phyloP scores from a whole-genome alignment of 37 sponge, comb jelly and placozoan species.

The Tethya wilhelma region DNA sequence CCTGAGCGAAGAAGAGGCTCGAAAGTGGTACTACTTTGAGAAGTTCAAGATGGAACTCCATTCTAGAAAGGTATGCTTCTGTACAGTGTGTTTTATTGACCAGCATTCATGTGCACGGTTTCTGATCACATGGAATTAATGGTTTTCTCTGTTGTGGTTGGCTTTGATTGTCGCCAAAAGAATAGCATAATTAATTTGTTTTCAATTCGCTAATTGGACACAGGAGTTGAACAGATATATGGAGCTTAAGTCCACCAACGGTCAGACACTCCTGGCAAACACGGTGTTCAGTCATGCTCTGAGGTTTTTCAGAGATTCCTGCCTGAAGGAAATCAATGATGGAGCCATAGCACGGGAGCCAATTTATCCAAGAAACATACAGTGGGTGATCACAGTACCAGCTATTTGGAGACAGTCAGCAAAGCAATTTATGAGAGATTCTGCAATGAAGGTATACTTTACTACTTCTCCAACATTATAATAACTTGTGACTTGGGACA shows the following conservation, averaged over 20 bases:
- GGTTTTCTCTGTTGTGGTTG: neutral
- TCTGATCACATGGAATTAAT: neutral
- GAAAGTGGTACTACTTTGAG: slow-evolving; percentile 72
- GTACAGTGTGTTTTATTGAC: neutral
- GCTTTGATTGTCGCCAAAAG: too few relatives aligned
- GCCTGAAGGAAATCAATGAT: slow-evolving; percentile 56
- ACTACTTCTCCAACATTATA: too few relatives aligned
- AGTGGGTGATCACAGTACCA: slow-evolving; percentile 88
- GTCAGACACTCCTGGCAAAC: slow-evolving; percentile 39
- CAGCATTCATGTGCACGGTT: neutral
- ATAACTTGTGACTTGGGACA: neutral
- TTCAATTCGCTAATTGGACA: too few relatives aligned
- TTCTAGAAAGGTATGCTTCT: slow-evolving; percentile 56
- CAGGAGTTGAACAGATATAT: slow-evolving; percentile 66
- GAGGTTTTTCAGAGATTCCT: slow-evolving; percentile 57
- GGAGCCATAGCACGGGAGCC: slow-evolving; percentile 1
- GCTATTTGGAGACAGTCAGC: slow-evolving; percentile 86
- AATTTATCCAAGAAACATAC: slow-evolving; percentile 40
- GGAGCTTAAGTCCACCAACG: slow-evolving; percentile 67
- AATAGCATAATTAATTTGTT: too few relatives aligned
- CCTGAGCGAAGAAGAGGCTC: slow-evolving; percentile 45
- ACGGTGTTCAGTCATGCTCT: slow-evolving; percentile 73
- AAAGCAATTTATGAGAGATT: slow-evolving; percentile 80
- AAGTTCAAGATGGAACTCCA: slow-evolving; percentile 84
- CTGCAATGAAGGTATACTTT: slow-evolving; percentile 72